Conservation (phyloP, 1,140 invertebrate species). For the Elymnias hypermnestra region DNA sequence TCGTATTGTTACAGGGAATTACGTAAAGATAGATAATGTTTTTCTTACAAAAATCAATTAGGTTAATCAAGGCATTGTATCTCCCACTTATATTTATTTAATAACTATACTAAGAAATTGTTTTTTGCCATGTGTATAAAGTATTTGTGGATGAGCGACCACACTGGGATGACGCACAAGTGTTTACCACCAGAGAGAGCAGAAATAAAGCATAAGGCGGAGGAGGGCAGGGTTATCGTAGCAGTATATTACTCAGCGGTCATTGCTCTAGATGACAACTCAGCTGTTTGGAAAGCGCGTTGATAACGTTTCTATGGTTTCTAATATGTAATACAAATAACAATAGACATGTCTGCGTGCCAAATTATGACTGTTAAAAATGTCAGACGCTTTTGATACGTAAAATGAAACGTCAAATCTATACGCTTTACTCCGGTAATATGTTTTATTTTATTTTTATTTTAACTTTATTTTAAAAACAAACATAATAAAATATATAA, state of each 20-base stretch:
- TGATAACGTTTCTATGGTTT: constrained; percentile 54
- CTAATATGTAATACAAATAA: too few relatives aligned
- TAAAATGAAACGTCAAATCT: too few relatives aligned
- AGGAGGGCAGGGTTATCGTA: constrained; percentile 47
- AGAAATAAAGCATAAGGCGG: constrained; percentile 48
- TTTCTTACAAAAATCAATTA: too few relatives aligned
- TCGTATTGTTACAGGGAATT: too few relatives aligned
- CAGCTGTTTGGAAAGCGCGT: constrained; percentile 29
- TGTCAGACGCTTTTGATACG: too few relatives aligned
- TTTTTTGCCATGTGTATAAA: constrained; percentile 24
- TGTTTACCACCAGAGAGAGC: constrained; percentile 60
- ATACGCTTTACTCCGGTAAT: too few relatives aligned
- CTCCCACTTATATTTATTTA: background rate
- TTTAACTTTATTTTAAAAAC: too few relatives aligned
- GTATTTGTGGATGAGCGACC: constrained; percentile 55
- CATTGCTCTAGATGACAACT: constrained; percentile 43
- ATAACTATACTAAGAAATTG: background rate
- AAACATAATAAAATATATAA: too few relatives aligned
- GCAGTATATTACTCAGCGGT: constrained; percentile 43
- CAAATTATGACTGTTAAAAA: too few relatives aligned
- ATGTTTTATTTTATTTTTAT: too few relatives aligned
- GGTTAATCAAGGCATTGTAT: background rate
- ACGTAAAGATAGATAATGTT: too few relatives aligned
- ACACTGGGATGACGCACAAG: constrained; percentile 58
- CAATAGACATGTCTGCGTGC: too few relatives aligned